A percentile compares a stretch with the other conserved stretches of the same genome.
These are phyloP conservation scores for Margarornis squamiger DNA, from an alignment of 2,797 vertebrate species.

Conservation along the genomic window DNA sequence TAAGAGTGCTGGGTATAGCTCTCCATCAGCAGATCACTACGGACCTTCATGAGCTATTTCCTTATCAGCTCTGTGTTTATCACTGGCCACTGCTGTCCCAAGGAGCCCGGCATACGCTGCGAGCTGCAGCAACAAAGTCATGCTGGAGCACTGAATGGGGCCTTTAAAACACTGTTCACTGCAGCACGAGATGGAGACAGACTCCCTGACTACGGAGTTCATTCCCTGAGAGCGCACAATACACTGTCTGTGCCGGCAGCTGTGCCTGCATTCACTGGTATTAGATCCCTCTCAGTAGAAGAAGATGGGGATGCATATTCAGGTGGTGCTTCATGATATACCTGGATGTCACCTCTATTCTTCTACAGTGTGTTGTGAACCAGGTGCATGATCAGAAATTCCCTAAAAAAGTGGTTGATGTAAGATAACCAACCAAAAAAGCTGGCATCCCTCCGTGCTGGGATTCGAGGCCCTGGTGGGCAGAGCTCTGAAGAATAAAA, in stretches of 20 bases:
- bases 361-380: background rate
- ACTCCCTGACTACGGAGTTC: background rate
- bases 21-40: background rate
- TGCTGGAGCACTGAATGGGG: background rate
- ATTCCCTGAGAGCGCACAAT: background rate
- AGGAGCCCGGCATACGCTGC: fast-evolving
- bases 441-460: background rate
- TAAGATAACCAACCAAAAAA: background rate
- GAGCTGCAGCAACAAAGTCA: background rate
- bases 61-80: background rate
- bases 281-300: background rate
- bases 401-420: background rate
- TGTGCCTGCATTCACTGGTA: fast-evolving
- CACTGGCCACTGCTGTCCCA: background rate
- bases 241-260: fast-evolving
- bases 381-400: background rate
- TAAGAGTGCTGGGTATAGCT: background rate
- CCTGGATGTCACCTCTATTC: background rate
- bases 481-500: conserved; percentile 12
- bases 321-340: fast-evolving
- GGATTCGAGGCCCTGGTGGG: fast-evolving
- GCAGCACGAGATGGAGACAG: background rate
- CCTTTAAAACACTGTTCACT: background rate
- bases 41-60: background rate
- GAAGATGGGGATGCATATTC: background rate